A percentile compares a stretch with the other conserved stretches of the same genome.
Conservation (phyloP, 2,888 invertebrate genomes). For the Dasysyrphus tricinctus region DNA sequence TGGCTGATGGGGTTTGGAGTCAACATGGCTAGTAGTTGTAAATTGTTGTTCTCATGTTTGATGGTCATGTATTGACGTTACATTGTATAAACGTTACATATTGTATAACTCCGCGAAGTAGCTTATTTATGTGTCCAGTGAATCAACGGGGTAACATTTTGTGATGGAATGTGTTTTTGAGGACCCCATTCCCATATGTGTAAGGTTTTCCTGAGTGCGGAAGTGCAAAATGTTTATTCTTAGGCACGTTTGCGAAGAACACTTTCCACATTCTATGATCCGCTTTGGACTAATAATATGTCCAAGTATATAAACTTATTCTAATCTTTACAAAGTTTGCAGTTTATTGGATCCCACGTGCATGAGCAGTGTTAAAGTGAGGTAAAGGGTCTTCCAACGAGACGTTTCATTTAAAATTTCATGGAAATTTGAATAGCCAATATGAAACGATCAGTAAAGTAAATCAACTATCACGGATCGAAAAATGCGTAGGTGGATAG, state of each 20-base stretch:
- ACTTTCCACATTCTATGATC: neutral
- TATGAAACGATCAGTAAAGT: no score
- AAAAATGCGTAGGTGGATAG: no score
- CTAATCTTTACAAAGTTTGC: no score
- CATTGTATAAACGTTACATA: neutral
- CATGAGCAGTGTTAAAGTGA: no score
- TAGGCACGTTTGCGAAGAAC: neutral
- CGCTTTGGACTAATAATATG: no score
- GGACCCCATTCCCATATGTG: neutral
- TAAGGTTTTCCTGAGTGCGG: neutral
- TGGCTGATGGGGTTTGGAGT: slow-evolving; percentile 24
- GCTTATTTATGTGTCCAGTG: neutral
- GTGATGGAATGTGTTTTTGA: neutral
- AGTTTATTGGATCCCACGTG: no score
- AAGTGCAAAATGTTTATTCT: neutral
- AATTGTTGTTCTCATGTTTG: slow-evolving; percentile 26
- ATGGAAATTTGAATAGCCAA: no score
- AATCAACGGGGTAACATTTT: neutral
- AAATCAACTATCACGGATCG: no score
- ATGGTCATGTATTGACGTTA: slow-evolving; percentile 28
- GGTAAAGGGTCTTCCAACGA: no score
- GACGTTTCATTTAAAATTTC: no score
- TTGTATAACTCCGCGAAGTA: neutral
- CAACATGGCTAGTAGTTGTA: slow-evolving; percentile 44
- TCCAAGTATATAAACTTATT: no score